These are phyloP conservation scores for Callospermophilus lateralis DNA, from an alignment of 2,113 vertebrate genomes.

Conservation along the genomic window DNA sequence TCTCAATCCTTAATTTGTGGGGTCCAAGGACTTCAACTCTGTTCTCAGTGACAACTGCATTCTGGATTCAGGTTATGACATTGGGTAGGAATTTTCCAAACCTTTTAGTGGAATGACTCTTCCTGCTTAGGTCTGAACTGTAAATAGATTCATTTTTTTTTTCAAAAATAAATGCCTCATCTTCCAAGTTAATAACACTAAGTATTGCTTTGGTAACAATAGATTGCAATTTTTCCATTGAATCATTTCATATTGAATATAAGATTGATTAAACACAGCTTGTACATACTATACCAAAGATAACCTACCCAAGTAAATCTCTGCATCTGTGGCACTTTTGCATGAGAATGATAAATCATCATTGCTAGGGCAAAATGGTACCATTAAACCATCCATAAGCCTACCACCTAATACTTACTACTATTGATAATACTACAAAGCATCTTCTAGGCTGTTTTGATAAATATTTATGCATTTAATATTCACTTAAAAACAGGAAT, in stretches of 20 bases:
- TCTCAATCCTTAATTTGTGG: not conserved
- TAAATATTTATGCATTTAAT: not conserved
- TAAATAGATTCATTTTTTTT: not conserved
- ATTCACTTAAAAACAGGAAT: not conserved
- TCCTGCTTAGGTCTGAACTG: not conserved
- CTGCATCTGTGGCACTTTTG: not conserved
- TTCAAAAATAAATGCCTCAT: not conserved
- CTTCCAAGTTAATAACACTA: not conserved
- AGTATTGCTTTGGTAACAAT: not conserved
- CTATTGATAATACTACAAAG: not conserved
- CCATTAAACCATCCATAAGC: not conserved
- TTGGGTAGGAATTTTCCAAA: not conserved
- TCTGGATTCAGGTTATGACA: not conserved
- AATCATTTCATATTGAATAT: not conserved
- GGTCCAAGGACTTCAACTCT: not conserved
- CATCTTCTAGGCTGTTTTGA: not conserved
- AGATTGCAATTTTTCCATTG: not conserved
- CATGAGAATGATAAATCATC: constrained; percentile 8
- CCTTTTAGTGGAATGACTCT: not conserved
- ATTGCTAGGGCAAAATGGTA: not conserved
- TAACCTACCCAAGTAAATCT: not conserved
- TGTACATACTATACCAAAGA: not conserved
- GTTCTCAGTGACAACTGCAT: not conserved
- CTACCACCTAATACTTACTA: not conserved
- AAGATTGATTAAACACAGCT: not conserved